phyloP scores from a whole-genome alignment of 2,888 invertebrate species.

The Neoscelio sp. region DNA sequence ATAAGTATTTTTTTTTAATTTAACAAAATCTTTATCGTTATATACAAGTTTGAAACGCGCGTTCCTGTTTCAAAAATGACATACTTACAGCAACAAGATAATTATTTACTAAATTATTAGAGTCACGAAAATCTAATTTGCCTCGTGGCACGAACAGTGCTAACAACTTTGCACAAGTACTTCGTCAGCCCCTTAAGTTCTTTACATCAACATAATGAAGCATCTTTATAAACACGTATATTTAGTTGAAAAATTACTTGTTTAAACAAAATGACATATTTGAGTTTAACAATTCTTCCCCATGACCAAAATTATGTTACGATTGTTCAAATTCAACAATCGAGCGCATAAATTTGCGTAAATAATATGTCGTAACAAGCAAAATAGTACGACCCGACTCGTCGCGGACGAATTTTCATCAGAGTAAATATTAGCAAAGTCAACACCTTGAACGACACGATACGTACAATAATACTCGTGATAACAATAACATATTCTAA shows the following conservation, averaged over 20 bases:
- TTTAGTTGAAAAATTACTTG: constrained; percentile 33
- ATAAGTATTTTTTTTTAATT: no score
- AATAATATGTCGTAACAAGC: constrained; percentile 22
- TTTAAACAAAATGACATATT: constrained; percentile 7
- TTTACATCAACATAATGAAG: constrained; percentile 50
- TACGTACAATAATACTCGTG: no score
- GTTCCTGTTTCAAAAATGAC: constrained; percentile 39
- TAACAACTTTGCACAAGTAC: constrained; percentile 43
- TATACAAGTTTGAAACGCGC: constrained; percentile 3
- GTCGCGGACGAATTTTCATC: neutral
- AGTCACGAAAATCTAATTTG: constrained; percentile 59
- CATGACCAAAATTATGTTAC: no score
- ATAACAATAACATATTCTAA: no score
- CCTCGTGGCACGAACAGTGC: constrained; percentile 36
- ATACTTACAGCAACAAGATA: constrained; percentile 47
- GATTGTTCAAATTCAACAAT: no score
- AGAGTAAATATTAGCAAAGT: constrained; percentile 13
- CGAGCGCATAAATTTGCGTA: constrained; percentile 43
- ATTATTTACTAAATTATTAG: constrained; percentile 55
- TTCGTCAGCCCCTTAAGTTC: constrained; percentile 51
- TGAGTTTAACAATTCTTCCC: constrained; percentile 11
- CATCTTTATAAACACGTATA: constrained; percentile 27
- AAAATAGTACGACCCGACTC: neutral
- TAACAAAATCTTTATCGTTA: no score
- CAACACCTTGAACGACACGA: constrained; percentile 10